Percentiles rank a stretch among this genome's conserved stretches.
These are phyloP conservation scores for Drosophila triauraria DNA, from an alignment of 1,140 invertebrate genomes.

Conservation along the genomic window DNA sequence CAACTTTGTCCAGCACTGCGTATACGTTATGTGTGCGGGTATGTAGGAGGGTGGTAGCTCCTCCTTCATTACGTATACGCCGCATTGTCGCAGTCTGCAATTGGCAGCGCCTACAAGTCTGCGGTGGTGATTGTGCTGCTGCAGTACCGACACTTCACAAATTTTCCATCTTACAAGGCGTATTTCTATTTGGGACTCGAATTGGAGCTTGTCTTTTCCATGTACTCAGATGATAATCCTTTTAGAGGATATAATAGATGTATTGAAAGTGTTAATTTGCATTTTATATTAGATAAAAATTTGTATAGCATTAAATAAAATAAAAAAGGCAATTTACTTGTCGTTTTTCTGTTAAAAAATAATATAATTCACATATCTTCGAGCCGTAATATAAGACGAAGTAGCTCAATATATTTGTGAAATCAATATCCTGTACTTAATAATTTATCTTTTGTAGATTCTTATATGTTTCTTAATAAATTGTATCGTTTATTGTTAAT, in stretches of 20 bases:
- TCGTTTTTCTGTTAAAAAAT: too few species aligned
- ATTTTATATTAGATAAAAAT: background rate
- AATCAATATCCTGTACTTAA: too few species aligned
- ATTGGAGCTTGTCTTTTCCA: background rate
- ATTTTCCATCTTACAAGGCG: constrained; percentile 46
- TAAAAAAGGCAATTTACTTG: too few species aligned
- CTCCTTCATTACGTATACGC: constrained; percentile 63
- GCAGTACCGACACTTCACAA: constrained; percentile 38
- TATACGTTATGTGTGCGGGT: constrained; percentile 60
- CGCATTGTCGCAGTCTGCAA: constrained; percentile 72
- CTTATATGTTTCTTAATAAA: too few species aligned
- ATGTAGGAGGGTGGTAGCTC: constrained; percentile 4
- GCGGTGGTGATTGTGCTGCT: constrained; percentile 53
- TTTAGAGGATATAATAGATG: background rate
- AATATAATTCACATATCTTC: too few species aligned
- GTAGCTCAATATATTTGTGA: too few species aligned
- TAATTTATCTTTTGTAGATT: too few species aligned
- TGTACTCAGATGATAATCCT: background rate
- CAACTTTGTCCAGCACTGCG: constrained; percentile 40
- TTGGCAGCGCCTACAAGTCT: constrained; percentile 80
- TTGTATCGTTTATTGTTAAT: too few species aligned
- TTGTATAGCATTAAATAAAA: too few species aligned
- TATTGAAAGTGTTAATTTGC: too few species aligned
- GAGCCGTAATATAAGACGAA: too few species aligned
- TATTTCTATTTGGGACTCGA: constrained; percentile 8